Base-by-base conservation (phyloP, 1,140 invertebrate species). In the Trialeurodes vaporariorum region DNA sequence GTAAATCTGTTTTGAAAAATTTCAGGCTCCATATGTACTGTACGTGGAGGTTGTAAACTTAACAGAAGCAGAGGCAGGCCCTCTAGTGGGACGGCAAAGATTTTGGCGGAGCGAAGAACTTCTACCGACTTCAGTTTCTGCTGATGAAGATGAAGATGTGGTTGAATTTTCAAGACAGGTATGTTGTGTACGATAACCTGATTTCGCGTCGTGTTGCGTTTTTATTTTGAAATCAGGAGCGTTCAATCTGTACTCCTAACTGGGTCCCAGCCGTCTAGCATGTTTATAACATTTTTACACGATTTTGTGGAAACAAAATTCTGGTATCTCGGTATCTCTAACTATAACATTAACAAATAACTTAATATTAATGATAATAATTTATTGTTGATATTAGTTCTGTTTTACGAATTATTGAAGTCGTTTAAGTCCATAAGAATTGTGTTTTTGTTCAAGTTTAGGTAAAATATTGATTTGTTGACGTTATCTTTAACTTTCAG, bases 11-110 rank as follows among this genome's bases (percentile, higher is more conserved):
- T n/a, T n/a, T n/a, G n/a, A n/a, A n/a, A n/a, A n/a, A n/a, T n/a
- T 78, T 27, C 77, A 94, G 89, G 94, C 96, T 60, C 97, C 97
- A 0, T 99, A 96, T 77, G 91, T 98, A 75, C 90, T 99, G 73
- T 99, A 98, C 79, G 90, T 98, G 27, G 97, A 99, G 81, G 93
- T 96, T 2, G 80, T 98, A 21, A 92, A 96, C 79, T 93, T 96
- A 34, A 87, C 92, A 25, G 92, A 97, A 75, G 84, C 94, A 60
- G 86, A 90, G 70, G 87, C 85, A 17, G 88, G 88, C 21, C 85
- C 89, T 21, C 82, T 96, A 63, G 81, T 84, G 59, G 90, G 94
- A 81, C 83, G 86, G 78, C 85, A 90, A 76, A 81, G 93, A 72
- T 94, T 96, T 76, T 96, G 94, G 0, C 91, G 92, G 76, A 96